Percentiles rank a stretch among this genome's conserved stretches.
These are phyloP conservation scores for Oxytorus armatus DNA, from an alignment of 2,888 invertebrate species.

Conservation along the genomic window DNA sequence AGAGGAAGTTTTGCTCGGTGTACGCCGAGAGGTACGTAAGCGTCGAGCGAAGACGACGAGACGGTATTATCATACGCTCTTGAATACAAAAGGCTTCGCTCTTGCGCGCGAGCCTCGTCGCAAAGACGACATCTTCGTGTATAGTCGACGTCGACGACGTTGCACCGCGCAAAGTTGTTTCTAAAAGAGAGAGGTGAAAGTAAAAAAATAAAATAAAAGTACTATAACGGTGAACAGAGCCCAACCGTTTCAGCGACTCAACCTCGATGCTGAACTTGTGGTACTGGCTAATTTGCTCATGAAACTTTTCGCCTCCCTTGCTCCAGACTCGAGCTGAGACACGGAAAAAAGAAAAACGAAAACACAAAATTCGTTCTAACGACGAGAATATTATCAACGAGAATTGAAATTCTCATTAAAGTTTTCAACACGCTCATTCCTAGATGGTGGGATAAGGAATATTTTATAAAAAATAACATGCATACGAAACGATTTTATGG, in stretches of 20 bases:
- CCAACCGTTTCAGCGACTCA: slow-evolving; percentile 11
- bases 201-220: slow-evolving; percentile 51
- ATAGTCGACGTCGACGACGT: slow-evolving; percentile 44
- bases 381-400: slow-evolving; percentile 47
- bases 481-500: too few relatives aligned
- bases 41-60: slow-evolving; percentile 54
- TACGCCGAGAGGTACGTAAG: slow-evolving; percentile 39
- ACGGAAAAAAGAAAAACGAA: background rate
- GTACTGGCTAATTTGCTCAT: slow-evolving; percentile 65
- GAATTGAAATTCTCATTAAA: slow-evolving; percentile 50
- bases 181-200: slow-evolving; percentile 34
- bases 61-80: slow-evolving; percentile 75
- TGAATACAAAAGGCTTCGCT: slow-evolving; percentile 74
- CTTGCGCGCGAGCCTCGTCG: slow-evolving; percentile 49
- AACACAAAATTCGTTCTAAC: slow-evolving; percentile 34
- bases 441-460: background rate
- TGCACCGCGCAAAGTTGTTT: slow-evolving; percentile 55
- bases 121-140: slow-evolving; percentile 28
- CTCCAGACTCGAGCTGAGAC: slow-evolving; percentile 1
- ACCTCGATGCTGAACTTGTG: background rate
- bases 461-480: background rate
- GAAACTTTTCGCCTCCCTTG: slow-evolving; percentile 59
- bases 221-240: slow-evolving; percentile 22
- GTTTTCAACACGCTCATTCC: slow-evolving; percentile 1
- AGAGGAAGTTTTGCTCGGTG: slow-evolving; percentile 44